Conservation (phyloP, 2,113 vertebrate genomes). For the Platanista minor region DNA sequence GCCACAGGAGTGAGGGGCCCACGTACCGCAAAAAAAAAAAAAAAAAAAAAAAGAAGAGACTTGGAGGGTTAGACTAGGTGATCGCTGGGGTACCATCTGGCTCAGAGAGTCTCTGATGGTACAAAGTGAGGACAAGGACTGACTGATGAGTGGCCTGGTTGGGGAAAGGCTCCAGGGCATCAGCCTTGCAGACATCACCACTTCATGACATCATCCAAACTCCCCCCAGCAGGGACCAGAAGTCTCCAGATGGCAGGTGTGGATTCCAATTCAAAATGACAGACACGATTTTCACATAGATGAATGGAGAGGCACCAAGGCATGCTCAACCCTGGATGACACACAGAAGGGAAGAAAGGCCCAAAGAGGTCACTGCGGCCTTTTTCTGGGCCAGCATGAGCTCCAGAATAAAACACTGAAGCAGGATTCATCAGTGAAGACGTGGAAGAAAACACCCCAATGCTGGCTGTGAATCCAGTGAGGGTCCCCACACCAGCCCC, state of each 20-base stretch:
- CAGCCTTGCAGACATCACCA: background rate
- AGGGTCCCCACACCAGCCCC: too few relatives aligned
- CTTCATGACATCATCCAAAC: constrained; percentile 23
- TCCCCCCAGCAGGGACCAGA: background rate
- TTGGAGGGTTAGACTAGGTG: background rate
- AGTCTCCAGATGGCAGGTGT: constrained; percentile 46
- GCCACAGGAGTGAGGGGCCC: too few relatives aligned
- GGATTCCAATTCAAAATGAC: constrained; percentile 52
- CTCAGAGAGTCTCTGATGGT: background rate
- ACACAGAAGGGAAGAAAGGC: background rate
- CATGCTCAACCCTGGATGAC: background rate
- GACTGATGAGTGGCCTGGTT: background rate
- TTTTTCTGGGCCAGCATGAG: background rate
- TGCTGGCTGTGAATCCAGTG: background rate
- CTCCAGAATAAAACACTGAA: background rate
- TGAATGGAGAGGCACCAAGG: background rate
- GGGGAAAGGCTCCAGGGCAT: background rate
- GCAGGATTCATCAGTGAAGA: background rate
- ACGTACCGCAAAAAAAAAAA: too few relatives aligned
- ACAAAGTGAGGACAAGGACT: background rate
- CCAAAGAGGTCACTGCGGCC: background rate
- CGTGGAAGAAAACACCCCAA: background rate
- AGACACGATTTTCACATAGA: constrained; percentile 2
- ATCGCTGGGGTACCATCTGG: background rate
- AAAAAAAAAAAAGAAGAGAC: background rate